Evolutionary conservation across 2,113 vertebrate species (phyloP), one percentile per base, ranked within the genome.

Genomic region (Pelecanoides urinatrix): DNA sequence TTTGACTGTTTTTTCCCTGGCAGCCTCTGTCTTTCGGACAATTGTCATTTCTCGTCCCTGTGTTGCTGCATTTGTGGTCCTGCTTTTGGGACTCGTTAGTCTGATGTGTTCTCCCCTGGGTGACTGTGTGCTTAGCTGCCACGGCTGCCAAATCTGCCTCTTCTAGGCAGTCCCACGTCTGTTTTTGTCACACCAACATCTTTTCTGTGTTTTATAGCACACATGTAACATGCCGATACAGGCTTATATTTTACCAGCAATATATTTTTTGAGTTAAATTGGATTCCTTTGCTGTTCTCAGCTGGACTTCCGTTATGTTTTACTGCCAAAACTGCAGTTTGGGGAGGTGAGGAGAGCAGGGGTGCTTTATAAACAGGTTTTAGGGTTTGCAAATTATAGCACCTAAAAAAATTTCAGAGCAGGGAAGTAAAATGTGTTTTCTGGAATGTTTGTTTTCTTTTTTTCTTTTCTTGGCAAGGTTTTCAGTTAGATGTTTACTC

Each of bases 161-260:
- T 81, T 12, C 38, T 36, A 9, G 38, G 21, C 42, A 16, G n/a
- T 34, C 34, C 42, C 5, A 1, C 1, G 4, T 7, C 53, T 9
- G 63, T 16, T 20, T 42, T 20, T 45, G 49, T 36, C 13, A 4
- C 55, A 7, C 63, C 56, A 26, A 3, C 42, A 9, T 20, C 27
- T 20, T 19, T 14, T 20, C 40, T 30, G 10, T n/a, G 34, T 29
- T 38, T 4, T 27, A 16, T 7, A 34, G 40, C 40, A 17, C 26
- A 6, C 3, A 0, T 10, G 26, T 34, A 11, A 38, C 6, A 2
- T 59, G 44, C n/a, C 2, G 7, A 23, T 44, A 9, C 18, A 29
- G 55, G 67, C 42, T 42, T 66, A 5, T 30, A 5, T 44, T 73
- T 53, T 53, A 52, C 29, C 25, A 52, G 25, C 1, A 1, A 14